Conservation (phyloP, 2,113 vertebrate species). For the Crotophaga sulcirostris region DNA sequence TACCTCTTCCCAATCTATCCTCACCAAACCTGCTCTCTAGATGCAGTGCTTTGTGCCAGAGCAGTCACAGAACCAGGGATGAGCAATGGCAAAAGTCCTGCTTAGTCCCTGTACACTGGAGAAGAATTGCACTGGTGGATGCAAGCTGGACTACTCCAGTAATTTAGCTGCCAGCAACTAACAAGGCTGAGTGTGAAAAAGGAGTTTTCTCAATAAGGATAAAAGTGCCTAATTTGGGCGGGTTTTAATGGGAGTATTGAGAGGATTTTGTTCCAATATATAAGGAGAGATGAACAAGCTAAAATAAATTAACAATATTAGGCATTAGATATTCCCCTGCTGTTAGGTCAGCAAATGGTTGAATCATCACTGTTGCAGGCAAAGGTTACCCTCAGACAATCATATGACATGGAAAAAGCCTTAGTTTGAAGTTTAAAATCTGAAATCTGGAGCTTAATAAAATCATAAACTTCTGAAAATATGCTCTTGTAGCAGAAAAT, state of each 20-base stretch:
- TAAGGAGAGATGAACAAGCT: too few relatives aligned
- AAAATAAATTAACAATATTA: not conserved
- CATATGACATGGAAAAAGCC: not conserved
- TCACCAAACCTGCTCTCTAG: not conserved
- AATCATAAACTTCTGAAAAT: not conserved
- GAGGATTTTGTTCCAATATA: not conserved
- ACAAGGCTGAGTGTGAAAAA: not conserved
- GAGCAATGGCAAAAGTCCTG: not conserved
- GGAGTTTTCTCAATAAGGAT: not conserved
- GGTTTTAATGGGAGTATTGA: not conserved
- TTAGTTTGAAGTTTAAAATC: not conserved
- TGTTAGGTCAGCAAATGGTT: not conserved
- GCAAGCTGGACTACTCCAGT: not conserved
- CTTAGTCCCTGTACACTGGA: not conserved
- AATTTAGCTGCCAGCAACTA: not conserved
- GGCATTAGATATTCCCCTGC: not conserved
- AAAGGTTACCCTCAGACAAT: not conserved
- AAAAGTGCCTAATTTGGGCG: not conserved
- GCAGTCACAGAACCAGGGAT: fast-evolving
- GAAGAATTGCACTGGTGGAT: not conserved
- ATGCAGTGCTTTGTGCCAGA: not conserved
- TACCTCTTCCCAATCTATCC: not conserved
- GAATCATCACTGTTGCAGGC: not conserved
- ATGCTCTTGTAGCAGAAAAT: not conserved
- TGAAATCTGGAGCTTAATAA: not conserved